Evolutionary conservation across 2,113 vertebrate species (phyloP), one percentile per base, ranked within the genome.

Genomic region (Mohoua ochrocephala): DNA sequence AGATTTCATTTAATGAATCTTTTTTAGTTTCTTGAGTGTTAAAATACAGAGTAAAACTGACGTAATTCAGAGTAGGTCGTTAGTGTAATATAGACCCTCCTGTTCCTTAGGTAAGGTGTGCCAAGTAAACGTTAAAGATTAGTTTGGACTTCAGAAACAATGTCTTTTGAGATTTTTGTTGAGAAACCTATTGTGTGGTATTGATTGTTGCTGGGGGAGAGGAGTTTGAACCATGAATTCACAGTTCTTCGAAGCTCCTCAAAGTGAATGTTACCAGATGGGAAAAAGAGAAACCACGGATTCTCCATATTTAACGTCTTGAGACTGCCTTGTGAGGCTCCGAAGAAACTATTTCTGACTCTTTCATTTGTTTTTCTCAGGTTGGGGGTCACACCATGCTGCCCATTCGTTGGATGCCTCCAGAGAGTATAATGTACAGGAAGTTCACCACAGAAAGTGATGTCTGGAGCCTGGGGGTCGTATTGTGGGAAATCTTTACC

Each of bases 351-450:
- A 30, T 44, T 92, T 93, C 57, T 94, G 17, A 53, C 44, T 44
- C 6, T 83, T 59, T 42, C 63, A 9, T 93, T 90, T 69, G 28
- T 93, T 90, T 64, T 64, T 67, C 26, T 71, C 86, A 99, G 99
- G 99, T 99, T 26, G 99, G 99, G 22, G 99, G 99, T 75, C 99
- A 99, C 96, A 99, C 99, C 37, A 99, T 99, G 99, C 96, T 99
- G 90, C 99, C 99, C 35, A 99, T 99, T 84, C 99, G 99, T 65
- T 99, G 99, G 99, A 99, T 99, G 99, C 99, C 99, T 74, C 99
- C 99, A 31, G 99, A 99, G 96, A 99, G 99, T 97, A 99, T 99
- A 97, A 99, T 99, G 99, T 99, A 99, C 95, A 98, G 99, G 97
- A 99, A 99, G 96, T 99, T 99, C 98, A 99, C 99, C 94, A 99